A percentile compares a stretch with the other conserved stretches of the same genome.
These are phyloP conservation scores for Tichodroma muraria DNA, from an alignment of 2,113 vertebrate species.

Conservation along the genomic window DNA sequence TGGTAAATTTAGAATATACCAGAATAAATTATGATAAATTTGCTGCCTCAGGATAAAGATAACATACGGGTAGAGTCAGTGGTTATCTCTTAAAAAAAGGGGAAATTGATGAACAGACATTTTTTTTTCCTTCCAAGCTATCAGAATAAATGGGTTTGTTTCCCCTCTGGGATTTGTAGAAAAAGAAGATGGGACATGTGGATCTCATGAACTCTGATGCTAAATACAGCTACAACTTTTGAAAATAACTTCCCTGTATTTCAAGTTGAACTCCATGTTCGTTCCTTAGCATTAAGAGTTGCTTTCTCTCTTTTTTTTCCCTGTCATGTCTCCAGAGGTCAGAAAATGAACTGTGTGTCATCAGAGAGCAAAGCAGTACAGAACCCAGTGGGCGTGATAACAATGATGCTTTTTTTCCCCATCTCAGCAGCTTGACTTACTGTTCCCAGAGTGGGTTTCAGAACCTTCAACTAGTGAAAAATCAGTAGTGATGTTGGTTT, in stretches of 20 bases:
- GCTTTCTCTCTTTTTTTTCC: background rate
- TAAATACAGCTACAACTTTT: conserved; percentile 58
- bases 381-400: background rate
- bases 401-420: background rate
- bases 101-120: conserved; percentile 70
- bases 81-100: conserved; percentile 63
- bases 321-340: background rate
- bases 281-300: conserved; percentile 1
- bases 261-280: conserved; percentile 12
- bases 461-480: background rate
- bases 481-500: background rate
- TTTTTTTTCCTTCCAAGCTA: conserved; percentile 54
- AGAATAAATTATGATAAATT: conserved; percentile 85
- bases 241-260: conserved; percentile 35
- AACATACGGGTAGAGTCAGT: conserved; percentile 70
- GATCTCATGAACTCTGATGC: conserved; percentile 65
- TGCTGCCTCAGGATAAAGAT: conserved; percentile 74
- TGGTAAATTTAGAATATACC: conserved; percentile 80
- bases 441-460: background rate
- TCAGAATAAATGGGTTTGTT: conserved; percentile 43
- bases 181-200: conserved; percentile 64
- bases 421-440: background rate
- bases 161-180: conserved; percentile 53
- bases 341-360: conserved; percentile 37
- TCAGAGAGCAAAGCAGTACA: background rate